phyloP scores from a whole-genome alignment of 2,113 vertebrate genomes.

The Solenodon paradoxus region DNA sequence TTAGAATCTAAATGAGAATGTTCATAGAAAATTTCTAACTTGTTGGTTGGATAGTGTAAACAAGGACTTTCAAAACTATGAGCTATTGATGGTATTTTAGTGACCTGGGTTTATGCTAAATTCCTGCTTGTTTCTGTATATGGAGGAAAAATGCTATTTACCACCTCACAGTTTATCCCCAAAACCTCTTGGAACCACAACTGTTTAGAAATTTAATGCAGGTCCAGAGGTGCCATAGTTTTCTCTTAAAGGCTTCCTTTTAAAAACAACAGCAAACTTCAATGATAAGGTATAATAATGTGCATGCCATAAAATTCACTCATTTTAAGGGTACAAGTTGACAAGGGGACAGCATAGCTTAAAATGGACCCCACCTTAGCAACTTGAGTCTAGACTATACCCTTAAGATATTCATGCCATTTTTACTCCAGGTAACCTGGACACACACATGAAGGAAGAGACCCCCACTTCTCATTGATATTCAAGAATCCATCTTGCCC shows the following conservation, averaged over 20 bases:
- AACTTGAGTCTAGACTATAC: too few relatives aligned
- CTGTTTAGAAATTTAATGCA: not conserved
- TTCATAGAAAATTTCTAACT: conserved; percentile 25
- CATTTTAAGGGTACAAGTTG: not conserved
- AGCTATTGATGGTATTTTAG: not conserved
- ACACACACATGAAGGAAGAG: too few relatives aligned
- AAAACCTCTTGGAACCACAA: not conserved
- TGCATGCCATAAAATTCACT: not conserved
- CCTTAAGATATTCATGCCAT: too few relatives aligned
- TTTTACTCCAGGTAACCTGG: too few relatives aligned
- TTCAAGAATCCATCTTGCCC: too few relatives aligned
- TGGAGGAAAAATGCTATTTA: not conserved
- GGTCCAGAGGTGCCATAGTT: not conserved
- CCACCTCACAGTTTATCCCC: not conserved
- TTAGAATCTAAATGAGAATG: conserved; percentile 4
- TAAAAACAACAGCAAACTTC: not conserved
- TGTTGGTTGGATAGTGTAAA: not conserved
- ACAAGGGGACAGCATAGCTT: too few relatives aligned
- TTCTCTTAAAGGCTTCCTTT: conserved; percentile 21
- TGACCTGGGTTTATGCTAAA: not conserved
- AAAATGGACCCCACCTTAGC: too few relatives aligned
- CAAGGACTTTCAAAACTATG: not conserved
- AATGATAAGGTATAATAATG: not conserved
- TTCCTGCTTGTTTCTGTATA: not conserved
- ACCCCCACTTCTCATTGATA: too few relatives aligned